Evolutionary conservation across 2,888 invertebrate genomes (phyloP), one percentile per base, ranked within the genome.

Genomic region (Coenonympha glycerion): DNA sequence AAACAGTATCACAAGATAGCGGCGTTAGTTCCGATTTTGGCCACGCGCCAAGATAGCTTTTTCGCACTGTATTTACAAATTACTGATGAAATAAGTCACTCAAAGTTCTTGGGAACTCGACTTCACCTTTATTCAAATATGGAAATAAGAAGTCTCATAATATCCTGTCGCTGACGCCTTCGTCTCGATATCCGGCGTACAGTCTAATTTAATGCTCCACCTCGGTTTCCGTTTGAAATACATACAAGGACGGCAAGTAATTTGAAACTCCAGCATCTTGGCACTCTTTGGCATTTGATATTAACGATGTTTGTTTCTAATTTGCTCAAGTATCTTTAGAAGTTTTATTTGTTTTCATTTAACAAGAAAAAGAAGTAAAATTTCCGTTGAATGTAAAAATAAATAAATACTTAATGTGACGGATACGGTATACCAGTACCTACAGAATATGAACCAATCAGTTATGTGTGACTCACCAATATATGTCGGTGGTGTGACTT

Each of bases 181-280:
- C 21, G 37, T 37, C 22, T 6, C 37, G 22, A 37, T 37, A 37
- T 37, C 13, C 21, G 37, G 13, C 22, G 11, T 13, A n/a, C 5
- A 37, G 11, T 13, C 37, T 21, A 37, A 37, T 21, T 21, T 21
- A 19, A 37, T 3, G 3, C 37, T 13, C 21, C 3, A 13, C 22
- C 37, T 37, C 8, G 13, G 22, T 37, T 37, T 37, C 37, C 37
- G 37, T 37, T 37, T 37, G 37, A 37, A 37, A 37, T 37, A 13
- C 13, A 13, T 37, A 22, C 22, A 22, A 3, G 19, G 3, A 22
- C 13, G 21, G 30, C 8, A 2, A 21, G 37, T 6, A 11, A 13
- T 22, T n/a, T 37, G 19, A 22, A 37, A 13, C 13, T 3, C 13
- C n/a, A n/a, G 30, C 30, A n/a, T 30, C 30, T 30, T 28, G n/a